Percentiles rank a stretch among this genome's conserved stretches.
phyloP scores from a whole-genome alignment of 2,888 invertebrate species.

The Calliscelio sp. region DNA sequence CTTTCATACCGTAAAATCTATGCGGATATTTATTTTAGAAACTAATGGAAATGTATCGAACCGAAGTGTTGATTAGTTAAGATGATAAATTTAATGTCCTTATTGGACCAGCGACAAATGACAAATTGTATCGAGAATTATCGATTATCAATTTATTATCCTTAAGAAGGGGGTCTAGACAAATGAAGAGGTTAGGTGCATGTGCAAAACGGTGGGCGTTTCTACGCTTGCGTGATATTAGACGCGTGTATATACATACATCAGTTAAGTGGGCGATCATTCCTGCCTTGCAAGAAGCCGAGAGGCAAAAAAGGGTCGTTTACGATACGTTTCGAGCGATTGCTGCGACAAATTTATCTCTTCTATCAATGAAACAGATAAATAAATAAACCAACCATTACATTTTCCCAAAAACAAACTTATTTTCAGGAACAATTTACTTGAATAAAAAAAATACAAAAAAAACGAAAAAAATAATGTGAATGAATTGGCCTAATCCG shows the following conservation, averaged over 20 bases:
- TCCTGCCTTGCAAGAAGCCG: conserved; percentile 75
- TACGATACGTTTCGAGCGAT: conserved; percentile 69
- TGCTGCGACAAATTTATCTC: conserved; percentile 4
- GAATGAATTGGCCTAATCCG: too few relatives aligned
- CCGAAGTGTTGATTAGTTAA: conserved; percentile 28
- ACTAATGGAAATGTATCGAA: conserved; percentile 24
- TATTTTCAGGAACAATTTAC: too few relatives aligned
- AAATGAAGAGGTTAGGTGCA: conserved; percentile 74
- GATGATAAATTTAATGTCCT: background rate
- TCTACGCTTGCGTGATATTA: conserved; percentile 74
- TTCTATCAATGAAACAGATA: background rate
- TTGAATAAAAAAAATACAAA: too few relatives aligned
- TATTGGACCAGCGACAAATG: conserved; percentile 37
- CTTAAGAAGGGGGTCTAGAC: conserved; percentile 40
- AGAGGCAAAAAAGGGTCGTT: conserved; percentile 71
- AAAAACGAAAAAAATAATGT: too few relatives aligned
- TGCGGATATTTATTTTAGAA: conserved; percentile 5
- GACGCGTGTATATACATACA: conserved; percentile 75
- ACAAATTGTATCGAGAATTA: conserved; percentile 63
- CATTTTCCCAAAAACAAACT: too few relatives aligned
- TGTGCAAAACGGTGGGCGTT: conserved; percentile 74
- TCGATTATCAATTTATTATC: conserved; percentile 58
- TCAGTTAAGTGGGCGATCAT: conserved; percentile 73
- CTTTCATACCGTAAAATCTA: background rate
- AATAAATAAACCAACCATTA: too few relatives aligned